phyloP scores from a whole-genome alignment of 2,888 invertebrate genomes.

The Drosophila austrosaltans region DNA sequence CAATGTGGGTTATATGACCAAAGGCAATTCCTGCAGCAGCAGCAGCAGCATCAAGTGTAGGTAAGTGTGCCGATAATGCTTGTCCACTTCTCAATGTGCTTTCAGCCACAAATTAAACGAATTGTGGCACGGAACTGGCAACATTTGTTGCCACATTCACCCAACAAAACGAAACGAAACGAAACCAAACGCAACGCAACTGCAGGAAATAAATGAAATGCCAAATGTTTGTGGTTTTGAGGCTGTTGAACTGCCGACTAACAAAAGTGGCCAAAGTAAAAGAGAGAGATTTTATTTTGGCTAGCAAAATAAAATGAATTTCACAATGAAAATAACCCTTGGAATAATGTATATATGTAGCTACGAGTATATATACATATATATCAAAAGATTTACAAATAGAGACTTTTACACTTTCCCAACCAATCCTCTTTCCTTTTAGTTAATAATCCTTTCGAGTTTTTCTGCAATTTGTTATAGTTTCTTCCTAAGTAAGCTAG shows the following conservation, averaged over 20 bases:
- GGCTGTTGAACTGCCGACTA: slow-evolving; percentile 36
- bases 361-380: too few relatives aligned
- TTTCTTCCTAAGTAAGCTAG: too few relatives aligned
- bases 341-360: too few relatives aligned
- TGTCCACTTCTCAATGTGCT: slow-evolving; percentile 24
- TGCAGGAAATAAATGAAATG: slow-evolving; percentile 50
- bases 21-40: slow-evolving; percentile 6
- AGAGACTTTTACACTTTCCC: too few relatives aligned
- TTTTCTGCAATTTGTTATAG: too few relatives aligned
- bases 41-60: slow-evolving; percentile 31
- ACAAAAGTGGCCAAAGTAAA: slow-evolving; percentile 12
- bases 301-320: slow-evolving; percentile 1
- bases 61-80: slow-evolving; percentile 60
- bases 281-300: slow-evolving; percentile 20
- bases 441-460: too few relatives aligned
- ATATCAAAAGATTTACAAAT: too few relatives aligned
- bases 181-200: background rate
- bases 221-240: slow-evolving; percentile 51
- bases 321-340: background rate
- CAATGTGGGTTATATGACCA: slow-evolving; percentile 66
- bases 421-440: too few relatives aligned
- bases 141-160: slow-evolving; percentile 69
- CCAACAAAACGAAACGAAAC: slow-evolving; percentile 2
- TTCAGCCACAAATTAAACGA: slow-evolving; percentile 74
- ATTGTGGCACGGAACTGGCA: slow-evolving; percentile 69